Base-by-base conservation (phyloP, 2,797 vertebrate species). In the Mycteria americana region DNA sequence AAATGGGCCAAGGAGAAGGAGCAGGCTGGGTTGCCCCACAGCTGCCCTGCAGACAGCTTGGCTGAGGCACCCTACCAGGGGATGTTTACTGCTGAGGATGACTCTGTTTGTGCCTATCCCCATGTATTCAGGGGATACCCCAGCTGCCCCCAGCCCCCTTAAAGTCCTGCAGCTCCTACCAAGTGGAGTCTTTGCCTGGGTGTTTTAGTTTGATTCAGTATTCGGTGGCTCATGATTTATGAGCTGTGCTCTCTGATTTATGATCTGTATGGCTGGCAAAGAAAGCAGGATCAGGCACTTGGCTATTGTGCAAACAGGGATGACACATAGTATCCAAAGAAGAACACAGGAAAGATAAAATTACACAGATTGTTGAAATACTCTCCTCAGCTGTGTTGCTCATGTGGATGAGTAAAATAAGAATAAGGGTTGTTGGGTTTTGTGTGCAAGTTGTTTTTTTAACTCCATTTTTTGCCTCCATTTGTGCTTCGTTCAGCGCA, bases 301-400 rank as follows among this genome's bases (percentile, higher is more conserved):
- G 87, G 91, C 92, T 90, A 59, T 96, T 96, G 94, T 96, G 93
- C 93, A 92, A 92, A 91, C 85, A 64, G 63, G 50, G 94, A 95
- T 96, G 97, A 97, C 93, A 95, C 92, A 95, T 95, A 88, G 78
- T 92, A 92, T 60, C 92, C 94, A 37, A 88, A 93, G 85, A 89
- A 93, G 72, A 96, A 91, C 93, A 95, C 87, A 94, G 93, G 95
- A 96, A 97, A 97, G 97, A 96, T 90, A 94, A 97, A 97, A 97
- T 96, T 88, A 97, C 87, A 85, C 91, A 88, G 91, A 95, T 94
- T 94, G 93, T 91, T 96, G 94, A 94, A 95, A 93, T 97, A 76
- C 18, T 92, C 89, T 92, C 46, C 68, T 95, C 76, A 75, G 53
- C 72, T 95, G 35, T 45, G 25, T 93, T 95, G 69, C 62, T 96